Evolutionary conservation across 2,113 vertebrate genomes (phyloP).

Genomic region (Natator depressus): DNA sequence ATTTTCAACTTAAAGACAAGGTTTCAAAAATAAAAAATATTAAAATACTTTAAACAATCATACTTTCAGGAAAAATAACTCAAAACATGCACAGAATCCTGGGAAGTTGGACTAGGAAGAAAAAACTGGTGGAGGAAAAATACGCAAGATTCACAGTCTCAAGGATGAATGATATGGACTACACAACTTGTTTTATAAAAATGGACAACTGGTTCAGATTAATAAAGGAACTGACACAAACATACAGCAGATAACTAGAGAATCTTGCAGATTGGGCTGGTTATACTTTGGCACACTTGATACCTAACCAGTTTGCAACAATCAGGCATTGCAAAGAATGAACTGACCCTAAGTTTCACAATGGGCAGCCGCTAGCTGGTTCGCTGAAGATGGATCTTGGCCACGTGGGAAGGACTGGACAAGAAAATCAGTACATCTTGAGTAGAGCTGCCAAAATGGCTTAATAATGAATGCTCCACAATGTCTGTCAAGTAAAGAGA

Average conservation of each 20-base stretch:
- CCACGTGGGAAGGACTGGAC: conserved; percentile 60
- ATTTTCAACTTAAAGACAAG: background rate
- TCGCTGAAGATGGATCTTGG: conserved; percentile 64
- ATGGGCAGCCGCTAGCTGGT: conserved; percentile 68
- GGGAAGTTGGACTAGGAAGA: conserved; percentile 5
- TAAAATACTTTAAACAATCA: background rate
- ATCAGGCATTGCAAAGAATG: conserved; percentile 49
- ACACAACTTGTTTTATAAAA: conserved; percentile 19
- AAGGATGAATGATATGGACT: conserved; percentile 38
- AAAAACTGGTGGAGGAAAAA: conserved; percentile 27
- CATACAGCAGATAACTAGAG: conserved; percentile 39
- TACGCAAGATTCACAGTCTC: conserved; percentile 16
- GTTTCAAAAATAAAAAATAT: background rate
- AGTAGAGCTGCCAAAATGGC: conserved; percentile 41
- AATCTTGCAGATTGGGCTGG: conserved; percentile 32
- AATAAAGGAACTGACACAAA: conserved; percentile 50
- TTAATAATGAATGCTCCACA: conserved; percentile 73
- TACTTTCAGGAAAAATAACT: background rate
- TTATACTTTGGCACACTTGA: conserved; percentile 38
- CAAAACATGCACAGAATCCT: background rate
- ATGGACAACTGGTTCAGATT: conserved; percentile 36
- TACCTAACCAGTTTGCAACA: conserved; percentile 41
- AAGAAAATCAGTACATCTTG: conserved; percentile 61
- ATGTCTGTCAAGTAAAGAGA: conserved; percentile 62
- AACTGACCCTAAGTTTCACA: conserved; percentile 76